These are phyloP conservation scores for Augochlorella aurata DNA, from an alignment of 2,888 invertebrate species.

Conservation along the genomic window DNA sequence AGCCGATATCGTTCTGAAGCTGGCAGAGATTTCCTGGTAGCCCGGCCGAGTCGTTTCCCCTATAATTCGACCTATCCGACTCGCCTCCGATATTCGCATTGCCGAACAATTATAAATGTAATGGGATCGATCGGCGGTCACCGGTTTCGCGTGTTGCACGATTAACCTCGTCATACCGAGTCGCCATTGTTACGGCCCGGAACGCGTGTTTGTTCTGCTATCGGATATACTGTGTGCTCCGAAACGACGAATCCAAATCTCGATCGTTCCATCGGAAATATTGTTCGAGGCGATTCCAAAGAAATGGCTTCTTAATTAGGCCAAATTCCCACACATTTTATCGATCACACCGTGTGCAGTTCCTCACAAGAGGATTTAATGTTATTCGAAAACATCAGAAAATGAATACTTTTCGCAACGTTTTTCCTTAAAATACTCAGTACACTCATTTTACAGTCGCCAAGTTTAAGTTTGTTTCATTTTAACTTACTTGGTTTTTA, in stretches of 20 bases:
- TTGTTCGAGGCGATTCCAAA: background rate
- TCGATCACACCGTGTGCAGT: too few relatives aligned
- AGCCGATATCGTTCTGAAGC: conserved; percentile 41
- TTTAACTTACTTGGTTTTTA: too few relatives aligned
- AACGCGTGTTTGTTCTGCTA: background rate
- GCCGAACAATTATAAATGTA: conserved; percentile 64
- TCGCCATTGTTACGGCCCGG: conserved; percentile 14
- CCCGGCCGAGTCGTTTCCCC: conserved; percentile 37
- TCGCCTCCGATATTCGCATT: conserved; percentile 43
- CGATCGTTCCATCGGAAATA: background rate
- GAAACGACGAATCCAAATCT: background rate
- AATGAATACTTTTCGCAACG: too few relatives aligned
- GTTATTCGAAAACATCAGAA: too few relatives aligned
- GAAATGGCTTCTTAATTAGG: too few relatives aligned
- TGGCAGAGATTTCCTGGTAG: conserved; percentile 32
- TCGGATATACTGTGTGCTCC: background rate
- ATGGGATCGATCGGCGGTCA: conserved; percentile 56
- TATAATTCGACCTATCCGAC: conserved; percentile 46
- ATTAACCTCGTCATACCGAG: conserved; percentile 14
- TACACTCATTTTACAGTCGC: too few relatives aligned
- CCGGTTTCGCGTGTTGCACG: conserved; percentile 24
- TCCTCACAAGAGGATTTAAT: too few relatives aligned
- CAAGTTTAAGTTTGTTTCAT: too few relatives aligned
- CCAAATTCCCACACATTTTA: too few relatives aligned
- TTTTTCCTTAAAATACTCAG: too few relatives aligned